These are phyloP conservation scores for Hartigia nigra DNA, from an alignment of 2,888 invertebrate species.

Conservation along the genomic window DNA sequence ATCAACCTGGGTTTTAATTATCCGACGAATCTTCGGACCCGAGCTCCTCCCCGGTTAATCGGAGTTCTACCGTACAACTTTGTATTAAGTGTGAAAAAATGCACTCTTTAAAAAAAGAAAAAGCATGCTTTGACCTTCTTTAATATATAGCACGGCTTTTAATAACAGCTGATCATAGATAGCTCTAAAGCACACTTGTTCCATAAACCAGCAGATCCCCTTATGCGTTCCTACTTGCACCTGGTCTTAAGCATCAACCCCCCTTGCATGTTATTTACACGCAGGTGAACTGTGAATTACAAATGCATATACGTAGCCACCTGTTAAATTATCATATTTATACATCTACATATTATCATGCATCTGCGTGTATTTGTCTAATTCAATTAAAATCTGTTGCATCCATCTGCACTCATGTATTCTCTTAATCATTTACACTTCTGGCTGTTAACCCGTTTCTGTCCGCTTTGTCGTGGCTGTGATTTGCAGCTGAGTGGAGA, in stretches of 20 bases:
- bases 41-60: too few species aligned
- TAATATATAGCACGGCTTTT: background rate
- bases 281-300: background rate
- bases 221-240: background rate
- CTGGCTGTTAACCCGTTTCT: conserved; percentile 52
- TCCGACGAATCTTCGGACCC: too few species aligned
- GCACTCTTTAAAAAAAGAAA: background rate
- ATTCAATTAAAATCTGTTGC: conserved; percentile 13
- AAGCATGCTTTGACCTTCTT: background rate
- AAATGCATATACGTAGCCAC: background rate
- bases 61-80: too few species aligned
- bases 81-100: background rate
- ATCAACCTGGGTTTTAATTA: too few species aligned
- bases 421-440: conserved; percentile 47
- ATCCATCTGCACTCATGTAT: conserved; percentile 11
- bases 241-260: background rate
- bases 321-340: background rate
- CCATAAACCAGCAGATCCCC: background rate
- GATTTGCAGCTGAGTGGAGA: conserved; percentile 60
- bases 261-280: background rate
- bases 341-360: background rate
- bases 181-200: background rate
- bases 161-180: background rate
- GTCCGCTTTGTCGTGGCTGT: conserved; percentile 54
- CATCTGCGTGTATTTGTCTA: background rate